These are phyloP conservation scores for Antedon mediterranea DNA, from an alignment of 53 echinoderm and acorn worm species.

Conservation along the genomic window DNA sequence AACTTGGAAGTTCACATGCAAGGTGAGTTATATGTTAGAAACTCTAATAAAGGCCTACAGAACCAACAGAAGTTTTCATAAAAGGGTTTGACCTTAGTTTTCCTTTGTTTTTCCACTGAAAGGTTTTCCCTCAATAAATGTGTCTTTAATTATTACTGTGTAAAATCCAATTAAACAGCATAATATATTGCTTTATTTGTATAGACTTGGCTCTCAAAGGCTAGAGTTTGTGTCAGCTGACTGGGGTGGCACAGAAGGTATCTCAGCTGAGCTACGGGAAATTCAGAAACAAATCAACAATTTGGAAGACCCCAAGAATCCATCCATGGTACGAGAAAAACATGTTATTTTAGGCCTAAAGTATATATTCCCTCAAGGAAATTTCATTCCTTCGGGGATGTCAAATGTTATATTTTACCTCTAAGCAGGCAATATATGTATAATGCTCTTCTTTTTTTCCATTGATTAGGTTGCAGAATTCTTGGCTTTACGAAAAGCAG, in stretches of 20 bases:
- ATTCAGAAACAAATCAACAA: conserved; percentile 91
- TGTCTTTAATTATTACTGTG: neutral
- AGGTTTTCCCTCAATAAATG: neutral
- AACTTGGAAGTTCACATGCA: too few relatives aligned
- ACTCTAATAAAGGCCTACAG: too few relatives aligned
- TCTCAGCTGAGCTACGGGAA: conserved; percentile 81
- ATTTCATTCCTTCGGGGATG: neutral
- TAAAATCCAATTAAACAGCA: neutral
- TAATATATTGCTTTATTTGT: neutral
- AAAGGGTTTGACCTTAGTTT: too few relatives aligned
- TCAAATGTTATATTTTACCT: neutral
- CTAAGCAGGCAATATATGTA: too few relatives aligned
- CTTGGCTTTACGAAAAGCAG: conserved; percentile 56
- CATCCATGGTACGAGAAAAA: conserved; percentile 41
- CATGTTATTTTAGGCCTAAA: neutral
- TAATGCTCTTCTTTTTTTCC: neutral
- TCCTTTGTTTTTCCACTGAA: neutral
- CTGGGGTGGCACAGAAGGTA: conserved; percentile 98
- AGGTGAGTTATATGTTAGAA: too few relatives aligned
- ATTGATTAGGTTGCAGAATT: conserved; percentile 77
- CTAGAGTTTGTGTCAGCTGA: conserved; percentile 80
- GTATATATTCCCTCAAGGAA: neutral
- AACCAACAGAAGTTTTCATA: too few relatives aligned
- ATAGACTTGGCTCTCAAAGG: conserved; percentile 67
- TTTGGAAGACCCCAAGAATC: conserved; percentile 87